These are phyloP conservation scores for Larimichthys polyactis DNA, from an alignment of 2,113 vertebrate genomes.

Conservation along the genomic window DNA sequence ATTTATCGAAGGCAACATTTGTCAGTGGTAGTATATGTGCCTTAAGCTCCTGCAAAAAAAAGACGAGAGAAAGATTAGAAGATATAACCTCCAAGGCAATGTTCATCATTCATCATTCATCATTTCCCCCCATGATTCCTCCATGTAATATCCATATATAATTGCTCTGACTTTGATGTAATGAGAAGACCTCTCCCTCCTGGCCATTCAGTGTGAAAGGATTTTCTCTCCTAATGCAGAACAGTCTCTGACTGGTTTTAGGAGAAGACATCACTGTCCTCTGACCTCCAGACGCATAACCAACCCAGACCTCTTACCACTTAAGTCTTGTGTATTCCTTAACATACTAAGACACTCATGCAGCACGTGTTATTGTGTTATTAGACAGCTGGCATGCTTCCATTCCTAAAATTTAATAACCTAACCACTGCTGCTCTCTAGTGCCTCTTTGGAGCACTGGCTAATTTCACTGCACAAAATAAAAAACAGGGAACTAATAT, in stretches of 20 bases:
- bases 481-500: neutral
- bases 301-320: neutral
- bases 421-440: constrained; percentile 72
- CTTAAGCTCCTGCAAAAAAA: constrained; percentile 86
- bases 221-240: constrained; percentile 16
- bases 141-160: constrained; percentile 40
- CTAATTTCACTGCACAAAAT: neutral
- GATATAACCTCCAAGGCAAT: constrained; percentile 9
- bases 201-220: neutral
- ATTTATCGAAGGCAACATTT: constrained; percentile 97
- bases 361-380: neutral
- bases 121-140: constrained; percentile 20
- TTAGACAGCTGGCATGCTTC: neutral
- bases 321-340: neutral
- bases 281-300: neutral
- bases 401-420: neutral
- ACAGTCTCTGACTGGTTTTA: neutral
- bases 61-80: constrained; percentile 28
- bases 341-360: neutral
- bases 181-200: neutral
- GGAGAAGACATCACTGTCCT: constrained; percentile 1
- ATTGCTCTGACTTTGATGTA: constrained; percentile 42
- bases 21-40: constrained; percentile 94
- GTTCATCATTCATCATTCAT: constrained; percentile 34
- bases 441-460: constrained; percentile 35